These are phyloP conservation scores for Daphoenositta chrysoptera DNA, from an alignment of 2,113 vertebrate genomes.

Conservation along the genomic window DNA sequence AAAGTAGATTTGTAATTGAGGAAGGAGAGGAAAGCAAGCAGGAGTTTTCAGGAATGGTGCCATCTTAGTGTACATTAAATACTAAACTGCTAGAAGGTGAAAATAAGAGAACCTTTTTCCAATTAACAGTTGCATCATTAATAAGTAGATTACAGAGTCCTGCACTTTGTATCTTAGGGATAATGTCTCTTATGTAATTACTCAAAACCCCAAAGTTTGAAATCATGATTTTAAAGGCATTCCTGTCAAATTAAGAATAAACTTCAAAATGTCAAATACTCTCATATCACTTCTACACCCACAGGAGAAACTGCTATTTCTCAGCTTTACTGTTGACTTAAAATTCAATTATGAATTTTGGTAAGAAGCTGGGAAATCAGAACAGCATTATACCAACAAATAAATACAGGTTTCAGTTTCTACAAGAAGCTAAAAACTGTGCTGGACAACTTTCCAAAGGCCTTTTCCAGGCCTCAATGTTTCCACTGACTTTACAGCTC, in stretches of 20 bases:
- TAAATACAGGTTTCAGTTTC: neutral
- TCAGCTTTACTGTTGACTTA: neutral
- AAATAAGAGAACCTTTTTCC: neutral
- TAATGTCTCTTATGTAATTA: neutral
- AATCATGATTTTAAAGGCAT: neutral
- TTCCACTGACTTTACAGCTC: neutral
- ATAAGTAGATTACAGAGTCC: neutral
- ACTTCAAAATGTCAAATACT: neutral
- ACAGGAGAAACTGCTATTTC: neutral
- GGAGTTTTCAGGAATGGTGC: neutral
- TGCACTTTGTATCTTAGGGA: neutral
- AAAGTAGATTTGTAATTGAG: neutral
- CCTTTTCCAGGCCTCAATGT: neutral
- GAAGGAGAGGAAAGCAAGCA: neutral
- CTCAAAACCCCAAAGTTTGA: rapidly evolving
- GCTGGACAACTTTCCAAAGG: neutral
- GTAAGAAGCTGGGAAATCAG: neutral
- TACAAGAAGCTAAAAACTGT: neutral
- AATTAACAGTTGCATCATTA: neutral
- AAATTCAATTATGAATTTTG: neutral
- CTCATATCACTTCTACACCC: neutral
- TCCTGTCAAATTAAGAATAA: neutral
- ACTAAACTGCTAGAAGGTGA: neutral
- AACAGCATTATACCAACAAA: neutral
- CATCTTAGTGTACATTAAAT: neutral